phyloP scores from a whole-genome alignment of 2,888 invertebrate genomes.

The Azorinus chamasolen region DNA sequence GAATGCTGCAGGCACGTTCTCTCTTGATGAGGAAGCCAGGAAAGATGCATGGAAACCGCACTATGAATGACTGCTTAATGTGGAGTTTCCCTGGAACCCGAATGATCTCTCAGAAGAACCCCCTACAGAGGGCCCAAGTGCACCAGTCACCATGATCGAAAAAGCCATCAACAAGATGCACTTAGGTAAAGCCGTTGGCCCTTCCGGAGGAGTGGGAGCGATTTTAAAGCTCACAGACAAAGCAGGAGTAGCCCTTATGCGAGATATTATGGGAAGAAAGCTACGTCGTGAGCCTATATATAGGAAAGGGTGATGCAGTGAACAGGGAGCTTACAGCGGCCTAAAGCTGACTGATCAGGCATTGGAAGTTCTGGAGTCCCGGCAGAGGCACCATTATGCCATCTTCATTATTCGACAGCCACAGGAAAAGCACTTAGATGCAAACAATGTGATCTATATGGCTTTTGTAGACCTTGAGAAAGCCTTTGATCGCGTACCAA shows the following conservation, averaged over 20 bases:
- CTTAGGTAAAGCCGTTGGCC: conserved; percentile 10
- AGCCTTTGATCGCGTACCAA: conserved; percentile 25
- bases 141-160: neutral
- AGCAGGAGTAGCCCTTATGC: conserved; percentile 4
- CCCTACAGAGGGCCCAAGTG: conserved; percentile 19
- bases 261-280: conserved; percentile 22
- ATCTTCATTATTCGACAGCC: conserved; percentile 25
- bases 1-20: too few relatives aligned
- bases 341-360: conserved; percentile 25
- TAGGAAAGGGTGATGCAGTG: conserved; percentile 20
- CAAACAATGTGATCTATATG: conserved; percentile 22
- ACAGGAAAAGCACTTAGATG: conserved; percentile 21
- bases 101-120: conserved; percentile 13
- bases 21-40: neutral
- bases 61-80: conserved; percentile 20
- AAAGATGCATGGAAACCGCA: conserved; percentile 3
- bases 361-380: conserved; percentile 12
- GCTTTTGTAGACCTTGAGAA: conserved; percentile 33
- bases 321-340: conserved; percentile 17
- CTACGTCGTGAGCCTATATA: conserved; percentile 23
- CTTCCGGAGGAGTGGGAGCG: conserved; percentile 14
- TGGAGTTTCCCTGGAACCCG: conserved; percentile 21
- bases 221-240: conserved; percentile 16
- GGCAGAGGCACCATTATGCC: conserved; percentile 15
- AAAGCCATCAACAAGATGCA: neutral